Percentiles rank a stretch among this genome's conserved stretches.
These are phyloP conservation scores for Caenorhabditis sp. DNA, from an alignment of 2,888 invertebrate genomes.

Conservation along the genomic window DNA sequence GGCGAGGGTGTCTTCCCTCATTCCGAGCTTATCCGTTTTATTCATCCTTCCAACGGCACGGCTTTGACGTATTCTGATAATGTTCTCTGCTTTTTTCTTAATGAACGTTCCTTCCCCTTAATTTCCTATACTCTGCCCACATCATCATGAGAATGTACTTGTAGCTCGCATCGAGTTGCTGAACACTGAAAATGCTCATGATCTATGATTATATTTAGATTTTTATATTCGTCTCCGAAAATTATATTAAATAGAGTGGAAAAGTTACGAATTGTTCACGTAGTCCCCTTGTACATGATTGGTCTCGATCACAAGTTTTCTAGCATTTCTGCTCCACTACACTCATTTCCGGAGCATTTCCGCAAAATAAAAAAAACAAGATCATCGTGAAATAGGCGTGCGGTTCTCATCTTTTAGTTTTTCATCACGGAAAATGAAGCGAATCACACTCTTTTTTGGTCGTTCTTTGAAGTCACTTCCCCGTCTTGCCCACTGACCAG, in stretches of 20 bases:
- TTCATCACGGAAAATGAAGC: not conserved
- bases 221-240: too few relatives aligned
- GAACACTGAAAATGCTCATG: not conserved
- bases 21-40: not conserved
- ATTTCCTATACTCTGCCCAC: not conserved
- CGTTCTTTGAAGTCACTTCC: not conserved
- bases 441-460: not conserved
- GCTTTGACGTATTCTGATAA: too few relatives aligned
- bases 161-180: not conserved
- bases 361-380: not conserved
- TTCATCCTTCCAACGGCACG: not conserved
- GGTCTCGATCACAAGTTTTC: not conserved
- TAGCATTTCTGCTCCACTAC: not conserved
- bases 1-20: not conserved
- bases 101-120: too few relatives aligned
- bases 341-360: conserved; percentile 4
- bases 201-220: too few relatives aligned
- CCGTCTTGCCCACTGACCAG: not conserved
- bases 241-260: too few relatives aligned
- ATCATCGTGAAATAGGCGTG: not conserved
- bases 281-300: too few relatives aligned
- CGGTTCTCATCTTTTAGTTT: too few relatives aligned
- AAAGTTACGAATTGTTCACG: too few relatives aligned
- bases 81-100: not conserved
- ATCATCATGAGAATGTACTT: not conserved